Evolutionary conservation across 92 coral and sea anemone species (phyloP).

Genomic region (Parazoanthus darwini): DNA sequence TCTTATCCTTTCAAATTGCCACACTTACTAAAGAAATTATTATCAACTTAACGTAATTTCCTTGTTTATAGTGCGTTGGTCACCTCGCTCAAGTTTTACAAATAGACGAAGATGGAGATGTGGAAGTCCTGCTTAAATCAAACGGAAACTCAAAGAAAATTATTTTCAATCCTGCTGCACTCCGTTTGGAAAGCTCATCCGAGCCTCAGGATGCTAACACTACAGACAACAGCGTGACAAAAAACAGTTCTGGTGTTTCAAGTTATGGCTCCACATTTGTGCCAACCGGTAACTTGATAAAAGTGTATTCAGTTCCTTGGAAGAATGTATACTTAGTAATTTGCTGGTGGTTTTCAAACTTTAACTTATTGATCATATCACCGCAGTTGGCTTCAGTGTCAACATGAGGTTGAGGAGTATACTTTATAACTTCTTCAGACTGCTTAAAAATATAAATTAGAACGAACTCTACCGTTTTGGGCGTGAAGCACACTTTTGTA

Average conservation of each 20-base stretch:
- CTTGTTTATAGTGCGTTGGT: constrained; percentile 2
- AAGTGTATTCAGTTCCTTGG: background rate
- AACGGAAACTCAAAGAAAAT: background rate
- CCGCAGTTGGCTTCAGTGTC: no score
- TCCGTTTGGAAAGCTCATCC: background rate
- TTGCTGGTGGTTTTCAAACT: no score
- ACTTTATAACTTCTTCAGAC: no score
- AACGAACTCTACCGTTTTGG: no score
- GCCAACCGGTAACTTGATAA: background rate
- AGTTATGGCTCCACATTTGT: no score
- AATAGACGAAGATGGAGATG: constrained; percentile 21
- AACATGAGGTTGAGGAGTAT: no score
- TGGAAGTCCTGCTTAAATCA: background rate
- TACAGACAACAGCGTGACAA: background rate
- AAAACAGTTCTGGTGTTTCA: background rate
- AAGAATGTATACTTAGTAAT: background rate
- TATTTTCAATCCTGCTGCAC: constrained; percentile 13
- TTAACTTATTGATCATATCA: background rate
- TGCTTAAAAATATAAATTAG: no score
- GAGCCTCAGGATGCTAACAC: background rate
- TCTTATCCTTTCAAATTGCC: background rate
- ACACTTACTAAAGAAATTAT: background rate
- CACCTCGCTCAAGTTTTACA: background rate
- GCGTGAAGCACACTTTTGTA: no score
- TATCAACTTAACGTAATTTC: background rate